phyloP scores from a whole-genome alignment of 2,888 invertebrate species.

The Temnothorax unifasciatus region DNA sequence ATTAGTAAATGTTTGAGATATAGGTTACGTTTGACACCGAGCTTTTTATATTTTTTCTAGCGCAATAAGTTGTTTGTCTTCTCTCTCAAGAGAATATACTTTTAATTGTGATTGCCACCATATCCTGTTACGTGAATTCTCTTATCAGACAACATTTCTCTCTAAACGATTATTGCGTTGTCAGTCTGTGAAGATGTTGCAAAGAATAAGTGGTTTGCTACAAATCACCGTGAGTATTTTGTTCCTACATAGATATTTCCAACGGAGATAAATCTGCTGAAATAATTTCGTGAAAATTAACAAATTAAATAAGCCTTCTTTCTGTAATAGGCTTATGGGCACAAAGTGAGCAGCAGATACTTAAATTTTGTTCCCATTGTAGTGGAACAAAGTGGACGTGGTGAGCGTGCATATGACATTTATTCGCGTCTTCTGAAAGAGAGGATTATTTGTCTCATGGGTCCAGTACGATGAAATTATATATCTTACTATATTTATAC shows the following conservation, averaged over 20 bases:
- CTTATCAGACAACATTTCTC: background rate
- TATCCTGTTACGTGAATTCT: background rate
- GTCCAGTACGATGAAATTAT: constrained; percentile 90
- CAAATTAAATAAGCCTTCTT: background rate
- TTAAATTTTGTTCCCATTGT: constrained; percentile 94
- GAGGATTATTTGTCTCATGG: constrained; percentile 99
- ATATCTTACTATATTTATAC: background rate
- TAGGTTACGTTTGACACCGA: constrained; percentile 1
- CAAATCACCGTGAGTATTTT: constrained; percentile 75
- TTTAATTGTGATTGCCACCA: too few species aligned
- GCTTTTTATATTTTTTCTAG: background rate
- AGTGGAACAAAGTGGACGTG: constrained; percentile 99
- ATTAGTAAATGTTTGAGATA: background rate
- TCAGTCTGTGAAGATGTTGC: constrained; percentile 74
- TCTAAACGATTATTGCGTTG: background rate
- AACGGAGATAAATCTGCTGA: constrained; percentile 52
- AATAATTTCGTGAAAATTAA: background rate
- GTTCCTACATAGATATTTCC: constrained; percentile 35
- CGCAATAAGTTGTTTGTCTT: background rate
- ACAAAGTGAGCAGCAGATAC: constrained; percentile 75
- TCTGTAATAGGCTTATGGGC: constrained; percentile 68
- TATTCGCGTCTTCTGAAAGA: constrained; percentile 98
- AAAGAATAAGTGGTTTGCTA: constrained; percentile 74
- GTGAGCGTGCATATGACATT: constrained; percentile 99
- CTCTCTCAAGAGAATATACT: background rate